phyloP scores from a whole-genome alignment of 2,888 invertebrate genomes.

The Tubulanus polymorphus region DNA sequence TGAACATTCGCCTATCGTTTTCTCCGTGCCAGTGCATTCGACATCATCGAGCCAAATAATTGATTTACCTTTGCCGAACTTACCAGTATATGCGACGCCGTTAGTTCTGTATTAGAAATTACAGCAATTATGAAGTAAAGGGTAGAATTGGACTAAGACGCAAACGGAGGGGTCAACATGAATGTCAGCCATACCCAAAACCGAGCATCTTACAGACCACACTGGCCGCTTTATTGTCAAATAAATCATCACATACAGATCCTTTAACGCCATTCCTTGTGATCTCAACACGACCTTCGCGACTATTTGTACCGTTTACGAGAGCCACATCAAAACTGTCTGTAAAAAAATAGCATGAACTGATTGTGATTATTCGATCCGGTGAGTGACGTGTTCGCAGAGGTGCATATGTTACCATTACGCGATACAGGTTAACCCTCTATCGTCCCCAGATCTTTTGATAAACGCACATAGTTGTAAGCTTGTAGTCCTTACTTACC shows the following conservation, averaged over 20 bases:
- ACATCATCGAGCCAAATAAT: conserved; percentile 42
- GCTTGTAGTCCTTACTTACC: too few species aligned
- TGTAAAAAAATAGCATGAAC: too few species aligned
- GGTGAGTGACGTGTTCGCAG: too few species aligned
- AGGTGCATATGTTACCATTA: too few species aligned
- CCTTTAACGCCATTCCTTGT: conserved; percentile 69
- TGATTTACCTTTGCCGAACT: conserved; percentile 22
- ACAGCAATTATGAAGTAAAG: too few species aligned
- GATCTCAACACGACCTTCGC: conserved; percentile 69
- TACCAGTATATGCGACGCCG: conserved; percentile 13
- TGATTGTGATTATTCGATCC: too few species aligned
- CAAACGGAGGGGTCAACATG: too few species aligned
- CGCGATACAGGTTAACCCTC: too few species aligned
- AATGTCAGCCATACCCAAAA: conserved; percentile 54
- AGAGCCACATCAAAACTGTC: conserved; percentile 59
- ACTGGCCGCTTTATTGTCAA: conserved; percentile 62
- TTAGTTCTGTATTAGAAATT: too few species aligned
- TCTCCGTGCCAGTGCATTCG: conserved; percentile 62
- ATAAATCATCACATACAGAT: conserved; percentile 75
- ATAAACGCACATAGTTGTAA: too few species aligned
- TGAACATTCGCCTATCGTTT: conserved; percentile 60
- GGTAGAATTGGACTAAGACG: too few species aligned
- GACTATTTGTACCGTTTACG: conserved; percentile 58
- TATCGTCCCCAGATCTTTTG: too few species aligned
- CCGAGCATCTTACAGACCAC: conserved; percentile 55